Percentiles rank a stretch among this genome's conserved stretches.
Conservation (phyloP, 2,113 vertebrate species). For the Bombycilla garrulus region DNA sequence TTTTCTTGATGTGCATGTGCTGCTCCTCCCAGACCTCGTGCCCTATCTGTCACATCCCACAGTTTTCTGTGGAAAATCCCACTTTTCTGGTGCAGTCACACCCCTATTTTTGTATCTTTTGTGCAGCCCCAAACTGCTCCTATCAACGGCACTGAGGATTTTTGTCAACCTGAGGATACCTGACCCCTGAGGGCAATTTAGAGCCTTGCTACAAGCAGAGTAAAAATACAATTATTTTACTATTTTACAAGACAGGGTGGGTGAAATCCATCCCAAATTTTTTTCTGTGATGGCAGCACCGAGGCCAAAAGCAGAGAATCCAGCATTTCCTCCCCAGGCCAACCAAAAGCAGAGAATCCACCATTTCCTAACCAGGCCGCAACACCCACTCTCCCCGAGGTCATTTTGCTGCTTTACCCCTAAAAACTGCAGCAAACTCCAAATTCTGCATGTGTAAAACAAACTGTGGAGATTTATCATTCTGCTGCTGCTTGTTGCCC, state of each 20-base stretch:
- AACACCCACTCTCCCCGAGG: not conserved
- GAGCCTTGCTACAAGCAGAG: not conserved
- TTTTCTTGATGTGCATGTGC: accelerated
- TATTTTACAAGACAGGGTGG: not conserved
- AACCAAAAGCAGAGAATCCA: not conserved
- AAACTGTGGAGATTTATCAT: not conserved
- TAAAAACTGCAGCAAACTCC: not conserved
- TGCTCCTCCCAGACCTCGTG: accelerated
- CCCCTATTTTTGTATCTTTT: accelerated
- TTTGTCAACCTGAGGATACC: not conserved
- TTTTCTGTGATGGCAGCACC: not conserved
- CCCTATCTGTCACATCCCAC: not conserved
- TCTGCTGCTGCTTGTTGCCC: not conserved
- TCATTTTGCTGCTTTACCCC: not conserved
- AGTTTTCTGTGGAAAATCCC: not conserved
- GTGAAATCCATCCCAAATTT: not conserved
- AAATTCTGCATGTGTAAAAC: not conserved
- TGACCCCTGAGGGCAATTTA: not conserved
- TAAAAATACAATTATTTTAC: not conserved
- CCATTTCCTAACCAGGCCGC: not conserved
- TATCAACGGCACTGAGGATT: not conserved
- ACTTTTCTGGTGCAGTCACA: not conserved
- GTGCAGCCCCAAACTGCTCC: not conserved
- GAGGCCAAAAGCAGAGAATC: not conserved
- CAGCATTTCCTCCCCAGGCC: not conserved